Percentiles rank a stretch among this genome's conserved stretches.
phyloP scores from a whole-genome alignment of 2,113 vertebrate species.

The Albula glossodonta region DNA sequence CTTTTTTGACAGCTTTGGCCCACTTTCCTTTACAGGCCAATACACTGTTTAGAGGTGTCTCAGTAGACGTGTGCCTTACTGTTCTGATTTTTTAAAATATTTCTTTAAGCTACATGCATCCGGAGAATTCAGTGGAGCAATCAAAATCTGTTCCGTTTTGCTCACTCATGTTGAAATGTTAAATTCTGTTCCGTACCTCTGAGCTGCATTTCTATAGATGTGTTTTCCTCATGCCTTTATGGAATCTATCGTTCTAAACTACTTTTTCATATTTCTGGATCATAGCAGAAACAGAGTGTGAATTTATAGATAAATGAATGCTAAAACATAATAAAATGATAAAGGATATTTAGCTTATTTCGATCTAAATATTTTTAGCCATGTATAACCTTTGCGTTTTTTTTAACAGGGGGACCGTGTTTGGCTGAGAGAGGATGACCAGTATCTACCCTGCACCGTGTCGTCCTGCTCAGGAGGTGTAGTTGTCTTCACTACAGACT shows the following conservation, averaged over 20 bases:
- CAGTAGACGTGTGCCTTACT: background rate
- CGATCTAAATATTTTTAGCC: background rate
- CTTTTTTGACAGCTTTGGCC: background rate
- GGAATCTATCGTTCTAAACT: background rate
- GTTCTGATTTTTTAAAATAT: background rate
- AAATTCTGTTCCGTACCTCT: too few relatives aligned
- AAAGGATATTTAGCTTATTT: background rate
- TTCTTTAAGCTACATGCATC: background rate
- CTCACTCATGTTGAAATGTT: too few relatives aligned
- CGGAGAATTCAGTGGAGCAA: background rate
- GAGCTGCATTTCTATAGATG: background rate
- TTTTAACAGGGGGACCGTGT: conserved; percentile 83
- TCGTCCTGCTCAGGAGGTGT: conserved; percentile 88
- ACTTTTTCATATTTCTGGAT: background rate
- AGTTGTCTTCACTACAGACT: conserved; percentile 83
- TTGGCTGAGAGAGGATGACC: conserved; percentile 90
- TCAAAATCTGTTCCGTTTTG: background rate
- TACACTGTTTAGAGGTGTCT: background rate
- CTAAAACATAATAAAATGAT: too few relatives aligned
- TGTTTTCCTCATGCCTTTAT: background rate
- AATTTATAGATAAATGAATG: too few relatives aligned
- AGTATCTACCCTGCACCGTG: conserved; percentile 88
- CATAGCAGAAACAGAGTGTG: too few relatives aligned
- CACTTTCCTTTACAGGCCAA: background rate
- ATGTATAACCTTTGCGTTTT: conserved; percentile 38